Percentiles rank a stretch among this genome's conserved stretches.
phyloP scores from a whole-genome alignment of 2,888 invertebrate genomes.

The Micropterix aruncella region DNA sequence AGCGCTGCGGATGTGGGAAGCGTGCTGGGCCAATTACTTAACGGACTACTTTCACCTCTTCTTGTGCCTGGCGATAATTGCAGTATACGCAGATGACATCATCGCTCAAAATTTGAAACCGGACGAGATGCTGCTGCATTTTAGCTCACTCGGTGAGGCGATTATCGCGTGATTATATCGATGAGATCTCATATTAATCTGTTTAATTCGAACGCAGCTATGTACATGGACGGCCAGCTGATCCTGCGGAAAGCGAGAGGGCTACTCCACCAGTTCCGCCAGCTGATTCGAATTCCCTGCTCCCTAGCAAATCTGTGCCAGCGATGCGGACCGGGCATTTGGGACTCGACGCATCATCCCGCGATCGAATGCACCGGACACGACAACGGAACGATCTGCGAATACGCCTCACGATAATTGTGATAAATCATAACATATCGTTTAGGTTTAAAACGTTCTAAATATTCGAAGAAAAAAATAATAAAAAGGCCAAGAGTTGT shows the following conservation, averaged over 20 bases:
- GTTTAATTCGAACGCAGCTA: slow-evolving; percentile 41
- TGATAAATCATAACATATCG: no score
- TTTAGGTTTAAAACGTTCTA: no score
- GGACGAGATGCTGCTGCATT: slow-evolving; percentile 90
- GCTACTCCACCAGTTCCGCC: slow-evolving; percentile 80
- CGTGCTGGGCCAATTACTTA: slow-evolving; percentile 94
- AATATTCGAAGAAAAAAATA: no score
- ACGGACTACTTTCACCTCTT: slow-evolving; percentile 95
- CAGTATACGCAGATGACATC: slow-evolving; percentile 86
- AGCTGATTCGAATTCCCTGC: slow-evolving; percentile 76
- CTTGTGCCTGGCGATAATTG: slow-evolving; percentile 83
- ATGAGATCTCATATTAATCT: not conserved
- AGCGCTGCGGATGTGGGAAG: slow-evolving; percentile 88
- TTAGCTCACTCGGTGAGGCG: slow-evolving; percentile 71
- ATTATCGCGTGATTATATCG: not conserved
- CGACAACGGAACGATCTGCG: slow-evolving; percentile 40
- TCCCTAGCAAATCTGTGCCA: slow-evolving; percentile 78
- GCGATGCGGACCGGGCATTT: slow-evolving; percentile 84
- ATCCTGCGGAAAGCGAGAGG: slow-evolving; percentile 88
- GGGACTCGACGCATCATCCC: slow-evolving; percentile 87
- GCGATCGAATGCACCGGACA: slow-evolving; percentile 72
- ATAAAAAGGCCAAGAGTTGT: no score
- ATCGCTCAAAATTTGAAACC: slow-evolving; percentile 83
- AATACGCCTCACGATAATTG: slow-evolving; percentile 6
- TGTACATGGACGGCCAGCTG: slow-evolving; percentile 92